phyloP scores from a whole-genome alignment of 2,113 vertebrate species.

The Marmota monax region DNA sequence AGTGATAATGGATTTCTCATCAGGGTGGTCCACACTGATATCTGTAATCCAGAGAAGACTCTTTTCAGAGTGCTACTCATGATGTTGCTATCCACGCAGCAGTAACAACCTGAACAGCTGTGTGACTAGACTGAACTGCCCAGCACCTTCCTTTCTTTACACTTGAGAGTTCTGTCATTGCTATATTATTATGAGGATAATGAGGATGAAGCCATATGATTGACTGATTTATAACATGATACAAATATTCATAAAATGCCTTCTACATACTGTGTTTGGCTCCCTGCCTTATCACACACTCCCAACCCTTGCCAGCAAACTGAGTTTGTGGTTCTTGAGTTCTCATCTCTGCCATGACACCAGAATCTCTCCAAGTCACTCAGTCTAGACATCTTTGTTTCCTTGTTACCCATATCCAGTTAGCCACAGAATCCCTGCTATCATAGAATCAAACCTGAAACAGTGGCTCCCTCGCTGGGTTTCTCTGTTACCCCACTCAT shows the following conservation, averaged over 20 bases:
- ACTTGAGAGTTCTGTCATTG: not conserved
- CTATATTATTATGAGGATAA: not conserved
- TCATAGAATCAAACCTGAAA: not conserved
- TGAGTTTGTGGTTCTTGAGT: not conserved
- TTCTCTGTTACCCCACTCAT: not conserved
- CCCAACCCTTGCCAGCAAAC: not conserved
- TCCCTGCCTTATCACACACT: not conserved
- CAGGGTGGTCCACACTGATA: slow-evolving; percentile 98
- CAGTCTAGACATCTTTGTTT: not conserved
- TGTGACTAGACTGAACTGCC: not conserved
- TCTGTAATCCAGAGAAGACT: slow-evolving; percentile 88
- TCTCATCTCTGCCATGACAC: not conserved
- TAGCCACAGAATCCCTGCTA: not conserved
- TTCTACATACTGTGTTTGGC: not conserved
- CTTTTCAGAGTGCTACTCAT: slow-evolving; percentile 43
- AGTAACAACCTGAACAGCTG: not conserved
- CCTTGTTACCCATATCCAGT: not conserved
- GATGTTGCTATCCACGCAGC: not conserved
- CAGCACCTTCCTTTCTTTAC: not conserved
- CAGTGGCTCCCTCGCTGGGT: not conserved
- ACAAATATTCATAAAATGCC: not conserved
- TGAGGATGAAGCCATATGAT: not conserved
- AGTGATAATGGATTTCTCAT: slow-evolving; percentile 99
- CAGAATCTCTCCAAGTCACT: not conserved
- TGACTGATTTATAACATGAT: not conserved